Evolutionary conservation across 37 sponge, comb jelly and placozoan species (phyloP), one percentile per base, ranked within the genome.

Genomic region (Theonella swinhoei): DNA sequence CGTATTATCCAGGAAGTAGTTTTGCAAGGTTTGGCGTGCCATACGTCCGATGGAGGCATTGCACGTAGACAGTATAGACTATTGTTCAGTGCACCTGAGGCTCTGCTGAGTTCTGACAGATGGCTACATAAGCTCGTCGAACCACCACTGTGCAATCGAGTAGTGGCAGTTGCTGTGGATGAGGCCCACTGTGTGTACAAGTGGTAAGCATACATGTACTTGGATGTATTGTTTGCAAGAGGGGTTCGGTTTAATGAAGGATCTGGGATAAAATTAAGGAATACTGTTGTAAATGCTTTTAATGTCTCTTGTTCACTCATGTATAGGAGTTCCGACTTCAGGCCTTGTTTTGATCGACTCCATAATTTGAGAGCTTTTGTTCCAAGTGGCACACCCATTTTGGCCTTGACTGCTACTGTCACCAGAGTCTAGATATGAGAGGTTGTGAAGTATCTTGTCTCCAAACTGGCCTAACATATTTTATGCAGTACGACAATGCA

Each of bases 181-280:
- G 83, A 82, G 60, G 83, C 83, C 1, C 83, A 82, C 63, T 82
- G 83, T 47, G 83, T 73, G 0, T 82, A 30, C 39, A 82, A 82
- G 70, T 82, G 83, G 83, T 82, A 60, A 82, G 83, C 39, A n/a
- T n/a, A n/a, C n/a, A n/a, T n/a, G n/a, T n/a, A n/a, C n/a, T n/a
- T n/a, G n/a, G n/a, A n/a, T n/a, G n/a, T n/a, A n/a, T n/a, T n/a
- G n/a, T n/a, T n/a, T n/a, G n/a, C n/a, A n/a, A n/a, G n/a, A n/a
- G n/a, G n/a, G n/a, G n/a, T n/a, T n/a, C n/a, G n/a, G n/a, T n/a
- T n/a, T n/a, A n/a, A n/a, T n/a, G n/a, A n/a, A n/a, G n/a, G n/a
- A n/a, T n/a, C n/a, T n/a, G n/a, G n/a, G n/a, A n/a, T n/a, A n/a
- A n/a, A n/a, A n/a, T n/a, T n/a, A n/a, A n/a, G n/a, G n/a, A n/a